Base-by-base conservation (phyloP, 1,140 invertebrate species). In the Lycorma delicatula region DNA sequence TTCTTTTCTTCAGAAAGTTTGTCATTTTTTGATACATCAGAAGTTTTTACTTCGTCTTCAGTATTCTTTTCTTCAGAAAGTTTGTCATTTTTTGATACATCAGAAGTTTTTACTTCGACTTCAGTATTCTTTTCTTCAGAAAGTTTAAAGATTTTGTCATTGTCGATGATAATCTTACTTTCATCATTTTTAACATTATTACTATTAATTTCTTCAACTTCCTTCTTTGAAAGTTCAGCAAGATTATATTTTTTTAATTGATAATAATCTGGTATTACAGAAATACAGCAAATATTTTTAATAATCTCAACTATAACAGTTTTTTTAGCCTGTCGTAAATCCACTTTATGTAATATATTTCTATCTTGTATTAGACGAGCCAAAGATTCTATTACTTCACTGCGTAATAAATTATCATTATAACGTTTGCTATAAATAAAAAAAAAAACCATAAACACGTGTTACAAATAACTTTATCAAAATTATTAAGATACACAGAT, bases 301-400 rank as follows among this genome's bases (percentile, higher is more conserved):
- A 91, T 80, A 6, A 91, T 77, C 76, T 91, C 89, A 27, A 91
- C 81, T 56, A 91, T 76, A 36, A 92, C 79, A 16, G 86, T 81
- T n/a, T 84, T 72, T 56, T 86, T 76, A 22, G 88, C 68, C 80
- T 80, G 56, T 65, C 84, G 86, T n/a, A 91, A 72, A 71, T 89
- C 79, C 1, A 85, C 87, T 67, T 82, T 84, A 64, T 90, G 87
- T 11, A 75, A 74, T n/a, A 76, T 65, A 70, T 86, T 86, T 63
- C 82, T 83, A 23, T 79, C 70, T 12, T 73, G 68, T 44, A 91
- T 81, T 57, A 87, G 67, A 2, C 81, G 78, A 1, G 86, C 88
- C 11, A 91, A 66, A 61, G 80, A 74, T 61, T 82, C 77, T 29
- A 91, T 89, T 1, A 91, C 71, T 41, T 83, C 75, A 38, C 83